These are phyloP conservation scores for Prionailurus viverrinus DNA, from an alignment of 2,113 vertebrate genomes.

Conservation along the genomic window DNA sequence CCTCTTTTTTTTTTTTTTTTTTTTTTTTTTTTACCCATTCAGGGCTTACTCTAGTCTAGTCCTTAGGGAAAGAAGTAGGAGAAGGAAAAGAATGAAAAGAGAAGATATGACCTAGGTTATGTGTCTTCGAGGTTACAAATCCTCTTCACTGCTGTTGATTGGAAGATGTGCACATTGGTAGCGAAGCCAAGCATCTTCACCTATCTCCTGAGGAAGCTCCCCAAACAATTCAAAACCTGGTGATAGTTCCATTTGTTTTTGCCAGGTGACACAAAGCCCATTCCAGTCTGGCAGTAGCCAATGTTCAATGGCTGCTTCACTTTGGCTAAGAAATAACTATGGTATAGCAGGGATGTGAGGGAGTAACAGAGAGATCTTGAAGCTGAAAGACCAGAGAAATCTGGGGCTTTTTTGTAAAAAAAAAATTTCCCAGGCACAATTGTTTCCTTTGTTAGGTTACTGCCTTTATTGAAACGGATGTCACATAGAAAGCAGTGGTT, in stretches of 20 bases:
- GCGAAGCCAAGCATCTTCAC: background rate
- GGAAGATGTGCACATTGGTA: background rate
- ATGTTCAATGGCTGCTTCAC: background rate
- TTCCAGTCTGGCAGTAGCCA: background rate
- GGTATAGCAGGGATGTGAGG: background rate
- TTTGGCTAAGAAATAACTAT: background rate
- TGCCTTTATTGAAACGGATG: background rate
- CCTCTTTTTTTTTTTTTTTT: background rate
- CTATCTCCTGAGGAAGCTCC: background rate
- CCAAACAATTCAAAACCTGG: background rate
- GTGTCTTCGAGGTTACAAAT: background rate
- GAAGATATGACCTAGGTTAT: background rate
- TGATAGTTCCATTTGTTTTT: background rate
- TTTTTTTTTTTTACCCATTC: background rate
- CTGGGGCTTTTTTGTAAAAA: background rate
- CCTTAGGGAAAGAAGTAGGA: background rate
- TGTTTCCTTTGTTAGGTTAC: background rate
- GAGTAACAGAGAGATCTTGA: background rate
- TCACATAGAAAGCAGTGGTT: background rate
- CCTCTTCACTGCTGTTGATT: background rate
- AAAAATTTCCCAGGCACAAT: background rate
- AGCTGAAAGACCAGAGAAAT: background rate
- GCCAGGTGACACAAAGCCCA: background rate
- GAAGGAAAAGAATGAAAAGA: background rate
- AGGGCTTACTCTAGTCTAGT: background rate